Base-by-base conservation (phyloP, 2,797 vertebrate genomes). In the Ataeniobius toweri region DNA sequence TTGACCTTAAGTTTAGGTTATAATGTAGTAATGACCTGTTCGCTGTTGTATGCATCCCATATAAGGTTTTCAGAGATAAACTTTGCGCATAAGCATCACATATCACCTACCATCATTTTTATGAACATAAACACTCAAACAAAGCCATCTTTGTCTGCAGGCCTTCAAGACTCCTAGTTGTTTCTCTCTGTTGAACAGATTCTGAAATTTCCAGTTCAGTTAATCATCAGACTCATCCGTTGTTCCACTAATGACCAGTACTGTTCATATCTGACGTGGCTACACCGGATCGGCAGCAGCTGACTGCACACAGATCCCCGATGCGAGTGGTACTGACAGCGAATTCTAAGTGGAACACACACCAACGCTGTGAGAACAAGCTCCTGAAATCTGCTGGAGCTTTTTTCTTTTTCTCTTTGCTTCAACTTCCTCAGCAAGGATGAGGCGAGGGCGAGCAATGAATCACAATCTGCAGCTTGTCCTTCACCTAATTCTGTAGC, bases 281-380 rank as follows among this genome's bases (percentile, higher is more conserved):
- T 72, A 80, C 77, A 58, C 71, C 76, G 68, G 79, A 83, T 88
- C 83, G 76, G 90, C 82, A 82, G 86, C 89, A 89, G 89, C 79
- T 79, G 83, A 86, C 82, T 92, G 89, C 86, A 90, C 89, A 90
- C 77, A 53, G 80, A 80, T 86, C 78, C 80, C 56, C 58, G 44
- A 48, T 55, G 85, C 86, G 80, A 81, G 85, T 18, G 8, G 71
- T 72, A 83, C 88, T 87, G 90, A 90, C 92, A 88, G 87, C 41
- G 83, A 89, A 91, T 91, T 78, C 84, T 91, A 94, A 93, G 89
- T 93, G 93, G 92, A 91, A 89, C 88, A 79, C 83, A 88, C 88
- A 79, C 81, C 73, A 12, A 26, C 71, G 82, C 90, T 71, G 77
- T 7, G 65, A 72, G 80, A 84, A 83, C 79, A 4, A 81, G 82